Evolutionary conservation across 1,140 invertebrate genomes (phyloP).

Genomic region (Drosophila burlai): DNA sequence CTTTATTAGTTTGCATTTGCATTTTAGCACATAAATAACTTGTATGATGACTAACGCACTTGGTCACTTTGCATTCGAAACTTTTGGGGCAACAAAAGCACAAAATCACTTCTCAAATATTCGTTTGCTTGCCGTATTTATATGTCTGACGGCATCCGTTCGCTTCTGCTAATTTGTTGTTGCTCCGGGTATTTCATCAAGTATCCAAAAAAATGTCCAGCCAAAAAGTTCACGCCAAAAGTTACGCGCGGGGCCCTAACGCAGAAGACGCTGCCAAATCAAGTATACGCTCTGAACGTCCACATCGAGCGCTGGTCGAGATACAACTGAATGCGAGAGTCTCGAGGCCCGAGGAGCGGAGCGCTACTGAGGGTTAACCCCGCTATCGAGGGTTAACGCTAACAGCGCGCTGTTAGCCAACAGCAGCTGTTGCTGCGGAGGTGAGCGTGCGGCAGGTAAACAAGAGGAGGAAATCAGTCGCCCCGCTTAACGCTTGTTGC

Average conservation of each 20-base stretch:
- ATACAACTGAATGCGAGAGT: constrained; percentile 46
- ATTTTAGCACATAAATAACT: constrained; percentile 53
- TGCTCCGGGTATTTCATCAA: constrained; percentile 41
- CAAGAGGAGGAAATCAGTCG: constrained; percentile 18
- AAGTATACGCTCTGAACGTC: constrained; percentile 45
- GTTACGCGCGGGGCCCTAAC: constrained; percentile 56
- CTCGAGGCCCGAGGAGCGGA: background rate
- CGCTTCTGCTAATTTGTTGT: constrained; percentile 33
- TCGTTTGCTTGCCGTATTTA: constrained; percentile 37
- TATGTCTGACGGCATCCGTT: constrained; percentile 50
- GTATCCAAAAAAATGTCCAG: constrained; percentile 22
- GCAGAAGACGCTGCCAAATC: constrained; percentile 11
- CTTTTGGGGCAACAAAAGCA: constrained; percentile 23
- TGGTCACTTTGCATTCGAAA: constrained; percentile 54
- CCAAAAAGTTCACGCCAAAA: constrained; percentile 54
- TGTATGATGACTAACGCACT: constrained; percentile 65
- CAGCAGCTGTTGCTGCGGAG: constrained; percentile 38
- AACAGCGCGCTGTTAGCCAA: constrained; percentile 25
- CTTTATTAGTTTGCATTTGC: constrained; percentile 60
- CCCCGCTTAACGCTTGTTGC: constrained; percentile 45
- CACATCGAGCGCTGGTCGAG: constrained; percentile 31
- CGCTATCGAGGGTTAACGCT: constrained; percentile 2
- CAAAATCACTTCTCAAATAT: constrained; percentile 18
- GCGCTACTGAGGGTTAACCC: background rate
- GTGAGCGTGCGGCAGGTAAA: constrained; percentile 44